Conservation (phyloP, 2,888 invertebrate genomes). For the Himalopsyche japonica region DNA sequence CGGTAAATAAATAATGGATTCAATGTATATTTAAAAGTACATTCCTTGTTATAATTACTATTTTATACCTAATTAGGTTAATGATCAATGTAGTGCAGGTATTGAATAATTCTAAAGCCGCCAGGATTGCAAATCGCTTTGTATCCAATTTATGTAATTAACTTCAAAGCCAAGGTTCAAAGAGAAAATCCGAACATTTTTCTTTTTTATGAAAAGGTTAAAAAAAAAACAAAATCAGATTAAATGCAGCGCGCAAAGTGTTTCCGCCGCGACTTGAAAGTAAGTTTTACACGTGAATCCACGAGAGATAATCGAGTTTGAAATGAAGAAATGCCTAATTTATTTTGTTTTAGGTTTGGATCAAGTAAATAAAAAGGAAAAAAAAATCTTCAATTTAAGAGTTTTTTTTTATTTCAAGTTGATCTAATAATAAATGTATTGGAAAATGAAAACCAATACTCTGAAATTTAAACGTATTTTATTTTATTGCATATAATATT, state of each 20-base stretch:
- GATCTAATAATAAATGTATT: too few species aligned
- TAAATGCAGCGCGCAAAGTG: slow-evolving; percentile 32
- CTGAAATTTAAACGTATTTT: too few species aligned
- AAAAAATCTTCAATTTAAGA: too few species aligned
- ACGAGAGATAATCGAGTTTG: background rate
- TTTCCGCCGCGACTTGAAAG: slow-evolving; percentile 9
- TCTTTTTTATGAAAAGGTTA: background rate
- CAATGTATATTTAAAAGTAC: too few species aligned
- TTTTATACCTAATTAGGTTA: background rate
- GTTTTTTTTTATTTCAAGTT: too few species aligned
- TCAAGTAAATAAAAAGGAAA: too few species aligned
- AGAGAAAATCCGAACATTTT: background rate
- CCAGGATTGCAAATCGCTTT: background rate
- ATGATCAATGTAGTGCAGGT: background rate
- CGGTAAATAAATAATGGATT: too few species aligned
- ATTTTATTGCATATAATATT: too few species aligned
- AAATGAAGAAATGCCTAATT: too few species aligned
- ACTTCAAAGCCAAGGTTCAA: background rate
- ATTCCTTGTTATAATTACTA: too few species aligned
- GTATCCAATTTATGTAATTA: background rate
- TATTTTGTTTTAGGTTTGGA: too few species aligned
- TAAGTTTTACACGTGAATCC: background rate
- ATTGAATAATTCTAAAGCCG: background rate
- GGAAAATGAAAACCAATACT: too few species aligned
- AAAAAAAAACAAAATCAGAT: slow-evolving; percentile 27